These are phyloP conservation scores for Caretta caretta DNA, from an alignment of 2,113 vertebrate species.

Conservation along the genomic window DNA sequence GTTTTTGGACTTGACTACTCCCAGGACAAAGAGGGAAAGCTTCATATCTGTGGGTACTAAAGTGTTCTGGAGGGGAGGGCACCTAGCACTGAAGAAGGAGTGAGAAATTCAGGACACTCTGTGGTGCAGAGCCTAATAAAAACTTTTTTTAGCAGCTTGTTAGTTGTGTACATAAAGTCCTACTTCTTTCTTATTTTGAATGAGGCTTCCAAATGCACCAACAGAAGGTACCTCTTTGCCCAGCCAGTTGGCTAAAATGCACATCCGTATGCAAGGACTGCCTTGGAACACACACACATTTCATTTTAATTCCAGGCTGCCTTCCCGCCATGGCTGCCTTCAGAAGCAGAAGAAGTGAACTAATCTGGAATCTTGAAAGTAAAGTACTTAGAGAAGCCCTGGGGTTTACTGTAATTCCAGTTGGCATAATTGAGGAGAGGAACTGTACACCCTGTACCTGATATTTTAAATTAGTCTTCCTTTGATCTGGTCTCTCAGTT, in stretches of 20 bases:
- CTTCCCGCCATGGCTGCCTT: slow-evolving; percentile 31
- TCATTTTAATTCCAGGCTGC: slow-evolving; percentile 54
- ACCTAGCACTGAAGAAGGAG: not conserved
- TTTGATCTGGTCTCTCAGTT: slow-evolving; percentile 66
- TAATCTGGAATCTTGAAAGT: slow-evolving; percentile 61
- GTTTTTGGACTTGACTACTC: not conserved
- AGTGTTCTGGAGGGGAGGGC: not conserved
- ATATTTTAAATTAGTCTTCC: slow-evolving; percentile 70
- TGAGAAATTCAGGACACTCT: not conserved
- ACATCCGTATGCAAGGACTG: slow-evolving; percentile 13
- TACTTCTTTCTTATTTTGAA: slow-evolving; percentile 14
- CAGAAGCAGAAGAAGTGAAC: slow-evolving; percentile 67
- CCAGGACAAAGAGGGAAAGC: not conserved
- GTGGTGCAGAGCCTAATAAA: slow-evolving; percentile 23
- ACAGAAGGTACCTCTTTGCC: slow-evolving; percentile 55
- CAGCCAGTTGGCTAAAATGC: slow-evolving; percentile 55
- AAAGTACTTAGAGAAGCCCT: slow-evolving; percentile 52
- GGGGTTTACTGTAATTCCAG: slow-evolving; percentile 41
- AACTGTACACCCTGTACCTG: slow-evolving; percentile 56
- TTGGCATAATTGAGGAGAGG: slow-evolving; percentile 65
- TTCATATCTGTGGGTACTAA: not conserved
- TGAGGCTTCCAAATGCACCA: not conserved
- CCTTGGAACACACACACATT: slow-evolving; percentile 39
- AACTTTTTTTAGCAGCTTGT: slow-evolving; percentile 28
- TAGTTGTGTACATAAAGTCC: not conserved